A percentile compares a stretch with the other conserved stretches of the same genome.
phyloP scores from a whole-genome alignment of 2,113 vertebrate genomes.

The Psilopogon haemacephalus region DNA sequence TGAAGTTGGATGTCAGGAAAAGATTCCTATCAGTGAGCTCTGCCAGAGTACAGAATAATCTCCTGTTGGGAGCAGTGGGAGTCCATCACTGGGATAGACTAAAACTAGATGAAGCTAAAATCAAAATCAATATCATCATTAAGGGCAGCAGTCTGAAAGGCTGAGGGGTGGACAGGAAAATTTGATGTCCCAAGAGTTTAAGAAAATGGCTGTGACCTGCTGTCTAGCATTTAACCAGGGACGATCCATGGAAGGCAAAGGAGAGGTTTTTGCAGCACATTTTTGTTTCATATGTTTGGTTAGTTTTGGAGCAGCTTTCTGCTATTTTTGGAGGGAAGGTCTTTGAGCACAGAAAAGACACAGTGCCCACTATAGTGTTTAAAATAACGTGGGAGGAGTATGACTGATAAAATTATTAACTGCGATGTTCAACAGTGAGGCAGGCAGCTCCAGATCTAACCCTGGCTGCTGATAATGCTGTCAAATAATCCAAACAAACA shows the following conservation, averaged over 20 bases:
- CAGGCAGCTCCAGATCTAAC: background rate
- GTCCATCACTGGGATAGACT: slow-evolving; percentile 42
- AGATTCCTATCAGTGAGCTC: slow-evolving; percentile 38
- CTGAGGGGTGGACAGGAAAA: slow-evolving; percentile 47
- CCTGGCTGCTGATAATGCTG: background rate
- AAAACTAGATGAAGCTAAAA: slow-evolving; percentile 61
- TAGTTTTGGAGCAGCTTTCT: background rate
- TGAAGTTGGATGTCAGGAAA: slow-evolving; percentile 21
- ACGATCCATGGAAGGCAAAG: background rate
- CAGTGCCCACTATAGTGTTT: background rate
- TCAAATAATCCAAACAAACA: background rate
- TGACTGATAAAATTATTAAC: background rate
- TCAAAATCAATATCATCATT: slow-evolving; percentile 68
- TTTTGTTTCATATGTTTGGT: background rate
- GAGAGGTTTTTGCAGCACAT: background rate
- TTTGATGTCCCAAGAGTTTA: slow-evolving; percentile 29
- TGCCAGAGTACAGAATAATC: background rate
- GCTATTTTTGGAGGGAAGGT: background rate
- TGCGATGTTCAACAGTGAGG: background rate
- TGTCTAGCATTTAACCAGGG: background rate
- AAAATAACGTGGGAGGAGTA: background rate
- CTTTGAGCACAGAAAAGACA: background rate
- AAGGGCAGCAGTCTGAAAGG: slow-evolving; percentile 37
- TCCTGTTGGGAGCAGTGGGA: slow-evolving; percentile 57
- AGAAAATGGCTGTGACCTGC: slow-evolving; percentile 41